Conservation (phyloP, 37 sponge, comb jelly and placozoan genomes). For the Agelas oroides region DNA sequence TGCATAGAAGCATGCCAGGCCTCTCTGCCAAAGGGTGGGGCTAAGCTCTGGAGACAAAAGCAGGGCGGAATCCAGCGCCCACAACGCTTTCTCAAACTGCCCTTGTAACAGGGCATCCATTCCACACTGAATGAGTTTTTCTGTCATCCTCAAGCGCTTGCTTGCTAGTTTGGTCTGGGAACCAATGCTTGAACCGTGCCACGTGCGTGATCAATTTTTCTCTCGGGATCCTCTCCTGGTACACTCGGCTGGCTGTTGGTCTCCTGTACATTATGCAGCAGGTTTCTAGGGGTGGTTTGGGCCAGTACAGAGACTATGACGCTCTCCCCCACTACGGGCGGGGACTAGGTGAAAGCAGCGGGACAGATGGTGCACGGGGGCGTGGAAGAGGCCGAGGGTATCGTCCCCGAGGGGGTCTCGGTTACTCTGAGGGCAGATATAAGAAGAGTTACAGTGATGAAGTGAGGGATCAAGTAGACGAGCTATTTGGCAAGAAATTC, state of each 20-base stretch:
- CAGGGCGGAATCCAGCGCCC: constrained; percentile 45
- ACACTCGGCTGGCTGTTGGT: too few relatives aligned
- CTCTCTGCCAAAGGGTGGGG: constrained; percentile 64
- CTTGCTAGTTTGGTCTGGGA: too few relatives aligned
- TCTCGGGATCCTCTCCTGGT: too few relatives aligned
- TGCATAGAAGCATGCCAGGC: constrained; percentile 47
- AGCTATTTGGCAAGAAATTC: constrained; percentile 66
- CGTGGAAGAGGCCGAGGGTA: neutral
- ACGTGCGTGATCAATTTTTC: too few relatives aligned
- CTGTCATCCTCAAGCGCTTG: too few relatives aligned
- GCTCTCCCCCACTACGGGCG: too few relatives aligned
- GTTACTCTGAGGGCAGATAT: neutral
- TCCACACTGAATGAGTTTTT: constrained; percentile 10
- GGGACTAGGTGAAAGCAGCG: too few relatives aligned
- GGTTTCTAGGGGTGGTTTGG: too few relatives aligned
- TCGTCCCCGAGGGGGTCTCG: constrained; percentile 3
- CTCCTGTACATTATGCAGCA: too few relatives aligned
- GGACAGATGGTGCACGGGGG: constrained; percentile 14
- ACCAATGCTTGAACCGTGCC: too few relatives aligned
- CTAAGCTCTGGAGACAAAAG: constrained; percentile 12
- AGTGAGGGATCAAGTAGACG: constrained; percentile 71
- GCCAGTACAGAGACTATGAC: too few relatives aligned
- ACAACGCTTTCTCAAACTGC: constrained; percentile 30
- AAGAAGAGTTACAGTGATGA: constrained; percentile 76
- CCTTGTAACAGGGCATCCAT: constrained; percentile 32